These are phyloP conservation scores for Macropis europaea DNA, from an alignment of 2,888 invertebrate genomes.

Conservation along the genomic window DNA sequence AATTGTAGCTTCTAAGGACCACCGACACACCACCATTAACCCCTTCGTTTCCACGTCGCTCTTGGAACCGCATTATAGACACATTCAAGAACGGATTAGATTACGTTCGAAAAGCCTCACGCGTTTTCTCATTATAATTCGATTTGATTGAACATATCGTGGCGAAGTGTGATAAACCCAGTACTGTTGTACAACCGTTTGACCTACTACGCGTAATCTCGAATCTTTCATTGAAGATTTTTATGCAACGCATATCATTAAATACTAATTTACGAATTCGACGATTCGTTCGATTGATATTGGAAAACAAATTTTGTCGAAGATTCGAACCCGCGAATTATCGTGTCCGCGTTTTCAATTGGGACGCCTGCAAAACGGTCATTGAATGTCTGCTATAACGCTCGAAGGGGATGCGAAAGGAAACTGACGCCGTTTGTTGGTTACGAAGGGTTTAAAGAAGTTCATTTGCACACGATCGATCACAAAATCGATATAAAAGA, in stretches of 20 bases:
- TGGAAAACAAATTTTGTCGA: background rate
- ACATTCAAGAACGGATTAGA: constrained; percentile 45
- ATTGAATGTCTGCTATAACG: constrained; percentile 41
- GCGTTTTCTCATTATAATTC: constrained; percentile 29
- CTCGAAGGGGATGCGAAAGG: constrained; percentile 15
- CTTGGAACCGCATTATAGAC: constrained; percentile 38
- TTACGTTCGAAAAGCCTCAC: constrained; percentile 23
- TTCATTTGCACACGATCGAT: constrained; percentile 51
- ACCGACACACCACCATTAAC: constrained; percentile 47
- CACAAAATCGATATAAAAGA: constrained; percentile 39
- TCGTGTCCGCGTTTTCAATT: constrained; percentile 45
- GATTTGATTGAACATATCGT: constrained; percentile 64
- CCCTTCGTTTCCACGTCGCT: constrained; percentile 59
- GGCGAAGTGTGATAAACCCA: constrained; percentile 50
- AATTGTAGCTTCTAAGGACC: constrained; percentile 62
- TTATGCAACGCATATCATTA: constrained; percentile 58
- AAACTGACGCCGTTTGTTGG: constrained; percentile 30
- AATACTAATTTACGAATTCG: constrained; percentile 52
- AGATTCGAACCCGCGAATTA: constrained; percentile 7
- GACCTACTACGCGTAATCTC: constrained; percentile 36
- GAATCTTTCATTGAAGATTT: constrained; percentile 41
- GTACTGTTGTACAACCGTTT: constrained; percentile 32
- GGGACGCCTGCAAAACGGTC: constrained; percentile 30
- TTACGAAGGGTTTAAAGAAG: constrained; percentile 56
- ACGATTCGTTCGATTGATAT: constrained; percentile 32